phyloP scores from a whole-genome alignment of 2,113 vertebrate species.

The Paralichthys olivaceus region DNA sequence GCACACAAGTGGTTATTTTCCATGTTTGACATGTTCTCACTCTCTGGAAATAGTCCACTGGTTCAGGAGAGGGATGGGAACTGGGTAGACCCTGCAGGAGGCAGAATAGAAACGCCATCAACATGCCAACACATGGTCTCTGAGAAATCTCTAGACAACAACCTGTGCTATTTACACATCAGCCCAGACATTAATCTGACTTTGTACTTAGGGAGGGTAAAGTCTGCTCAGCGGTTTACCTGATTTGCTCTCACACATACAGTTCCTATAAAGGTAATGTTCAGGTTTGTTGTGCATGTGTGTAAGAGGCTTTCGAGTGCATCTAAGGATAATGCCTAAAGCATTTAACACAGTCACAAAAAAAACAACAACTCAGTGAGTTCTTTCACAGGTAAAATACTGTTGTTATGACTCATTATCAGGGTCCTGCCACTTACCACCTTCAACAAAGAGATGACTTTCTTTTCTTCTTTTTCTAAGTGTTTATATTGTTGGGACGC shows the following conservation, averaged over 20 bases:
- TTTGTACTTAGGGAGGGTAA: background rate
- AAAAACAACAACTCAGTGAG: background rate
- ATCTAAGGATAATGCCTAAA: constrained; percentile 2
- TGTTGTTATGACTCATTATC: constrained; percentile 15
- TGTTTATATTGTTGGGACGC: constrained; percentile 24
- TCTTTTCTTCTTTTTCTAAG: constrained; percentile 16
- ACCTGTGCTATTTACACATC: background rate
- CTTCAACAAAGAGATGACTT: constrained; percentile 2
- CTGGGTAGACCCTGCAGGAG: background rate
- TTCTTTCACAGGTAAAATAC: background rate
- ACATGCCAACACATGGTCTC: background rate
- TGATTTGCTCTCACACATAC: background rate
- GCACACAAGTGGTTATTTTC: background rate
- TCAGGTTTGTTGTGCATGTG: background rate
- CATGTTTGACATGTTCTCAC: background rate
- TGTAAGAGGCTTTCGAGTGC: background rate
- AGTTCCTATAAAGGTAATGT: background rate
- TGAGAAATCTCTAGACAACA: background rate
- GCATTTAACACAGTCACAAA: background rate
- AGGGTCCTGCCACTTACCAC: background rate
- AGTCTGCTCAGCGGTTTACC: background rate
- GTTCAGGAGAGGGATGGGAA: background rate
- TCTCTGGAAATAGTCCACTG: background rate
- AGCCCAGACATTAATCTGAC: background rate
- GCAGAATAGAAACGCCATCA: background rate